Evolutionary conservation across 2,888 invertebrate genomes (phyloP).

Genomic region (Lepidocyrtoides sp.): DNA sequence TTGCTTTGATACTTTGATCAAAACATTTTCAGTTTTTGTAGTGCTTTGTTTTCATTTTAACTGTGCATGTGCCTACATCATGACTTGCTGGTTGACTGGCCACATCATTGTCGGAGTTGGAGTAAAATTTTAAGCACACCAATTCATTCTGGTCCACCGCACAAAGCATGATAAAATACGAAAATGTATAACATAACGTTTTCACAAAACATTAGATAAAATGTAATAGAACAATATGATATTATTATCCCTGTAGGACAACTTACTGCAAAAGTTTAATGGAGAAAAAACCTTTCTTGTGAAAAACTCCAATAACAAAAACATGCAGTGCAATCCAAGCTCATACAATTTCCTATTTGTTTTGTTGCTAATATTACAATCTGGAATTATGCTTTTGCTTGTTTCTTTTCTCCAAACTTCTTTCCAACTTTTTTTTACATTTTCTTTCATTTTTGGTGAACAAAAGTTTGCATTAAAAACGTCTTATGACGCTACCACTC

Average conservation of each 20-base stretch:
- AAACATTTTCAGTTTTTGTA: not conserved
- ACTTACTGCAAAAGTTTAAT: not conserved
- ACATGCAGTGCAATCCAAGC: not conserved
- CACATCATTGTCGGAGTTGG: not conserved
- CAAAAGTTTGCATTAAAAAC: not conserved
- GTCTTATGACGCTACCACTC: not conserved
- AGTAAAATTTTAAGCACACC: not conserved
- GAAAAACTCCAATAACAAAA: not conserved
- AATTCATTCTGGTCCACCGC: not conserved
- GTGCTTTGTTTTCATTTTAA: not conserved
- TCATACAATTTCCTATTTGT: not conserved
- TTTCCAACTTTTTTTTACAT: not conserved
- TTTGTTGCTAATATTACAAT: not conserved
- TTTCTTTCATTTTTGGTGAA: not conserved
- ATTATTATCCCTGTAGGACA: conserved; percentile 34
- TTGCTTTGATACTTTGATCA: not conserved
- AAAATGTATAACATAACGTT: not conserved
- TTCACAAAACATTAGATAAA: conserved; percentile 33
- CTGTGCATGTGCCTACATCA: not conserved
- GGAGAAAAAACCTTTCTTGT: not conserved
- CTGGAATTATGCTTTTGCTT: conserved; percentile 8
- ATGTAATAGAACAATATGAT: not conserved
- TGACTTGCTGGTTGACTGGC: conserved; percentile 37
- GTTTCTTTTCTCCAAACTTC: not conserved
- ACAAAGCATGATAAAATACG: not conserved